Conservation (phyloP, 2,113 vertebrate species). For the Clinocottus analis region DNA sequence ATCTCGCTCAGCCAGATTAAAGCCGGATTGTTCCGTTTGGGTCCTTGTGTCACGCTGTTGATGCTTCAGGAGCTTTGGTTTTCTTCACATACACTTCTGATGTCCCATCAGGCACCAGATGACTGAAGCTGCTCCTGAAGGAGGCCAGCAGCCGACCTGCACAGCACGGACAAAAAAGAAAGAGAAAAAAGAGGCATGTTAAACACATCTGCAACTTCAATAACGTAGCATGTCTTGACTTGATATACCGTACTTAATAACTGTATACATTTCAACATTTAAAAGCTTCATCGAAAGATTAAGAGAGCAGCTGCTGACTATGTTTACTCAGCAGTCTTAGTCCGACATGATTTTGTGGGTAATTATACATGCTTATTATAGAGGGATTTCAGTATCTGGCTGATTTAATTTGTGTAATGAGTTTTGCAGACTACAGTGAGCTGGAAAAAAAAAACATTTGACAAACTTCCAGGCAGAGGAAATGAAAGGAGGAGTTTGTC, state of each 20-base stretch:
- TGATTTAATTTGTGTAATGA: background rate
- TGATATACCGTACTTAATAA: constrained; percentile 29
- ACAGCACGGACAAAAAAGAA: background rate
- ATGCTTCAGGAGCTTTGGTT: constrained; percentile 67
- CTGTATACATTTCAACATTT: constrained; percentile 40
- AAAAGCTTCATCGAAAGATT: constrained; percentile 44
- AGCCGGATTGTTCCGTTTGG: background rate
- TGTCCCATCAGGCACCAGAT: constrained; percentile 85
- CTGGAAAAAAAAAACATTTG: background rate
- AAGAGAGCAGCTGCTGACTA: constrained; percentile 7
- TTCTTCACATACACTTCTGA: constrained; percentile 87
- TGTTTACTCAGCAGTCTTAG: constrained; percentile 37
- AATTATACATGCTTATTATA: constrained; percentile 14
- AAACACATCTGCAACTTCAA: constrained; percentile 33
- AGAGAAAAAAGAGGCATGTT: background rate
- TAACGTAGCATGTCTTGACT: constrained; percentile 42
- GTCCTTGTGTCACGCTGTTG: constrained; percentile 51
- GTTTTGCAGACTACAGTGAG: constrained; percentile 7
- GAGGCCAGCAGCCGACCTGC: constrained; percentile 87
- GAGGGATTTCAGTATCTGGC: background rate
- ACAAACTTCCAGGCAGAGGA: background rate
- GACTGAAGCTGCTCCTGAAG: constrained; percentile 85
- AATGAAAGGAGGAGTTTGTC: background rate
- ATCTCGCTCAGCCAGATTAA: background rate
- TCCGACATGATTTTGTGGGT: constrained; percentile 26